Conservation (phyloP, 2,113 vertebrate species). For the Bambusicola thoracicus region DNA sequence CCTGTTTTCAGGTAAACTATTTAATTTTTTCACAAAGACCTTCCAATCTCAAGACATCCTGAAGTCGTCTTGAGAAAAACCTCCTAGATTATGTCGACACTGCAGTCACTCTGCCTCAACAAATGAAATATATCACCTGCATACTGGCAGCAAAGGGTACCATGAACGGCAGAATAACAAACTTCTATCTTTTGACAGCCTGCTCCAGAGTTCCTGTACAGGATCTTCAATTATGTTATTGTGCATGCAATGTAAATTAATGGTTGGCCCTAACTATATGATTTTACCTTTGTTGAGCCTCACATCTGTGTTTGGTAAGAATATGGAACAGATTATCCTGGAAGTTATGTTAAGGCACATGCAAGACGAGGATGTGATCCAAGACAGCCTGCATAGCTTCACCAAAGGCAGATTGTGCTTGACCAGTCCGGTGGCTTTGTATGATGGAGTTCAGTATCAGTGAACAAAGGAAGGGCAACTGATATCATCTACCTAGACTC, state of each 20-base stretch:
- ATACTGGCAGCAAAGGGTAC: neutral
- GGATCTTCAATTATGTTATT: neutral
- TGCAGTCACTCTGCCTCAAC: neutral
- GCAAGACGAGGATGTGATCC: no score
- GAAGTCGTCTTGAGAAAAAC: neutral
- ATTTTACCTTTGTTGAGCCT: neutral
- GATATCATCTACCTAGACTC: no score
- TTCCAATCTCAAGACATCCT: neutral
- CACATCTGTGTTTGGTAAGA: no score
- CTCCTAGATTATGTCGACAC: fast-evolving
- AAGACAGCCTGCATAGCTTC: no score
- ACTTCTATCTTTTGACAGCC: neutral
- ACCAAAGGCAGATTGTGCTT: no score
- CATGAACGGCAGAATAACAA: neutral
- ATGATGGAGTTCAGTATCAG: no score
- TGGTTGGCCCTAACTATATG: neutral
- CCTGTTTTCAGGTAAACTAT: neutral
- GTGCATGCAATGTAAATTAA: neutral
- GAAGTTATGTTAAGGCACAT: no score
- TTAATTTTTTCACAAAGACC: neutral
- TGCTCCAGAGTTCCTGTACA: neutral
- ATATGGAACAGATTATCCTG: no score
- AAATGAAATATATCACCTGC: neutral
- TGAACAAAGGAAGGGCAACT: no score
- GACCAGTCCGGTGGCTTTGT: no score